Evolutionary conservation across 2,113 vertebrate genomes (phyloP), one percentile per base, ranked within the genome.

Genomic region (Leptodactylus fuscus): DNA sequence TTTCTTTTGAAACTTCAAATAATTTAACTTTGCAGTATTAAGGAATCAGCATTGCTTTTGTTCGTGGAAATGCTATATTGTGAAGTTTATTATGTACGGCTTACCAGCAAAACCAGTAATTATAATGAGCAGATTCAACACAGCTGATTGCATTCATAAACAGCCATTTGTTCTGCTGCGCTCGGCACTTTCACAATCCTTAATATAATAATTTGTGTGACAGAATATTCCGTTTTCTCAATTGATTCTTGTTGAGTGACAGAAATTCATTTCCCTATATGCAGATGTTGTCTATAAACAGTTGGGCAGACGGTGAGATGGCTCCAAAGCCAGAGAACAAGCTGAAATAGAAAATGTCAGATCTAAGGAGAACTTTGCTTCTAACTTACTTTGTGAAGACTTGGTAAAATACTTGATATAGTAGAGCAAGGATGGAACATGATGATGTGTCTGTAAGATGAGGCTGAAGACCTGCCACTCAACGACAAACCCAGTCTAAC

Each of bases 111-210:
- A 93, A 93, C 89, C 91, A 90, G 92, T 94, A 91, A 93, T 93
- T 92, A 91, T 88, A 89, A 91, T 89, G 88, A 93, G 91, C 89
- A 93, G 91, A 91, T 83, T 83, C 70, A 83, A 83, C 81, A 92
- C 92, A 95, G 93, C 90, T 95, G 94, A 94, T 92, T 89, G 90
- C 83, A 92, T 90, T 94, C 93, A 92, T 92, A 82, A 91, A 60
- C 81, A 83, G 29, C 71, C 69, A 70, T 74, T 83, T 75, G 80
- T 75, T 83, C 51, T 83, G 51, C 76, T 58, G 53, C 34, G 41
- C 81, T 44, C 38, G 62, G 81, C 81, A 44, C 41, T 75, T 83
- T 73, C 60, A 74, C 67, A 83, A 83, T 74, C 69, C 34, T 44
- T 74, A 34, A 83, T 83, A 83, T 58, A 36, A 73, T 73, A 41